Base-by-base conservation (phyloP, 2,888 invertebrate genomes). In the Xiphydria camelus region DNA sequence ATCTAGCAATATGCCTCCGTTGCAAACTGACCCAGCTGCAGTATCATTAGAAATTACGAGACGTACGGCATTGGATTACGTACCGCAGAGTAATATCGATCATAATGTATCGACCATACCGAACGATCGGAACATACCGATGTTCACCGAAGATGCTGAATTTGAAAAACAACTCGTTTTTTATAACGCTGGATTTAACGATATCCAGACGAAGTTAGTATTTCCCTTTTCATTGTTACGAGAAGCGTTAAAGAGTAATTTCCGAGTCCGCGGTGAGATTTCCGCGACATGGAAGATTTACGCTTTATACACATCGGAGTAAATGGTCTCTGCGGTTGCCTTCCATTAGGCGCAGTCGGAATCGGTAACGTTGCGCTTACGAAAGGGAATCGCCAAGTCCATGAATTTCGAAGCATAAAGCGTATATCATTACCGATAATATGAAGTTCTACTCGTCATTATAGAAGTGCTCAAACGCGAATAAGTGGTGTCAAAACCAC, bases 401-500 rank as follows among this genome's bases (percentile, higher is more conserved):
- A 32, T 33, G 9, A 10, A 20, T 35, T 12, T 25, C 21, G n/a
- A n/a, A n/a, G n/a, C n/a, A n/a, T n/a, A 33, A 37, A 18, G 23
- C 34, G 33, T 45, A 40, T 32, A 17, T 38, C 20, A 36, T n/a
- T 33, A 14, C 3, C 32, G 21, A 9, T 15, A 20, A 20, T 36
- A 12, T 25, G 17, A 36, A 22, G 10, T 29, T 39, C 32, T 6
- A 22, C 17, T 22, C 25, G n/a, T n/a, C n/a, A n/a, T 32, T 51
- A 15, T 31, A 70, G 64, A 52, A 51, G 58, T 25, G 62, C 66
- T 17, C 70, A 70, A 43, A 72, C 72, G 1, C 29, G 45, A n/a
- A 51, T 58, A 37, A 55, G 43, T 25, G 51, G 56, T 34, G 43
- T 57, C 2, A 50, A 50, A 36, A 53, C 41, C 31, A 38, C 45